Evolutionary conservation across 2,797 vertebrate genomes (phyloP), one percentile per base, ranked within the genome.

Genomic region (Euphonia xanthogaster): DNA sequence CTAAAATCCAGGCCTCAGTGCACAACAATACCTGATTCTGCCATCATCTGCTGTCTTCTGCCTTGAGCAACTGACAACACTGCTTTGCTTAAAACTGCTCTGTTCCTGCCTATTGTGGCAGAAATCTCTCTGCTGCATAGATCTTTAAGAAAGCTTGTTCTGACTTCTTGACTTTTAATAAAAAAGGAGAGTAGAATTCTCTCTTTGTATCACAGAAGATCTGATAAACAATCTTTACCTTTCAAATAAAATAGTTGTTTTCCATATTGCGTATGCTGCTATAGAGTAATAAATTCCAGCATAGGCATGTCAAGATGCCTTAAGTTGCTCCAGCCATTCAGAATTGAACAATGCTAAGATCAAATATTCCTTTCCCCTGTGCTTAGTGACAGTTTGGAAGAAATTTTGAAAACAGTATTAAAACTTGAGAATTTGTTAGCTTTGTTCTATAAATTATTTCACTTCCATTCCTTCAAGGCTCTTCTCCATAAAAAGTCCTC

Each of bases 31-130:
- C 68, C 80, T 90, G 83, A 83, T 86, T 80, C 76, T 95, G 72
- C 82, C 14, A 2, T 83, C 76, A 88, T 77, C 72, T 90, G 72
- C 65, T 0, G 9, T 90, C 44, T 90, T 65, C 42, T 90, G 92
- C 90, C 92, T 81, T 86, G 54, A 90, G 90, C 88, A 88, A 84
- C 57, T 90, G 88, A 77, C 90, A 96, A 68, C 28, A 66, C 33
- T 48, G 44, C 21, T 96, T 92, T 87, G 11, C 53, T 91, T 93
- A 89, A 94, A 92, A 76, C 31, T 72, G n/a, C 42, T 93, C 77
- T 81, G 35, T 78, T 95, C 57, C 80, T 93, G 76, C 45, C 39
- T 72, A 8, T 12, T 90, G 62, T 84, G 67, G 53, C 74, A 94
- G 88, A 92, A 96, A 88, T 65, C 48, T 67, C 53, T 48, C 62